Percentiles rank a stretch among this genome's conserved stretches.
These are phyloP conservation scores for Turnix velox DNA, from an alignment of 2,113 vertebrate species.

Conservation along the genomic window DNA sequence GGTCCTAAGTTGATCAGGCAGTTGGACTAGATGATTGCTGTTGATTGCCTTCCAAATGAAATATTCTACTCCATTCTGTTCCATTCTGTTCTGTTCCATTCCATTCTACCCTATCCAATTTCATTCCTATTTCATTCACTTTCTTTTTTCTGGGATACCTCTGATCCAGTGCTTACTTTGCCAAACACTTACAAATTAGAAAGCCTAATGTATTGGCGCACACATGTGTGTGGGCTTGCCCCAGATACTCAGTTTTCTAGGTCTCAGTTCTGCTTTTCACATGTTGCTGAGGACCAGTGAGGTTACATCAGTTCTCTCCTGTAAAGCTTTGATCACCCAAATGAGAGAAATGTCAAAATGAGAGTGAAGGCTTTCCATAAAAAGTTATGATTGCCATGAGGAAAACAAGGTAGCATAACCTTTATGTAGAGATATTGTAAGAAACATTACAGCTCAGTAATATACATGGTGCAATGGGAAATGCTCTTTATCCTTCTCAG, in stretches of 20 bases:
- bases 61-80: neutral
- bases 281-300: neutral
- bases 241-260: neutral
- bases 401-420: neutral
- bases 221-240: neutral
- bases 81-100: too few relatives aligned
- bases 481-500: neutral
- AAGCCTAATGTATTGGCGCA: neutral
- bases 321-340: neutral
- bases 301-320: neutral
- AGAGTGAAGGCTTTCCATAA: neutral
- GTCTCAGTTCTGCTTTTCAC: neutral
- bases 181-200: conserved; percentile 17
- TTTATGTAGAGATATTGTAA: neutral
- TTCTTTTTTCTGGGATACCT: neutral
- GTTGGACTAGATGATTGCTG: neutral
- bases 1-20: neutral
- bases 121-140: neutral
- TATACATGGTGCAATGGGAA: neutral
- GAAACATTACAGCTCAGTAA: neutral
- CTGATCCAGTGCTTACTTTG: conserved; percentile 8
- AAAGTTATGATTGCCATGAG: neutral
- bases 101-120: too few relatives aligned
- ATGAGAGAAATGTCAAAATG: neutral
- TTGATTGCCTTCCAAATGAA: neutral